These are phyloP conservation scores for Nebria salina DNA, from an alignment of 2,888 invertebrate species.

Conservation along the genomic window DNA sequence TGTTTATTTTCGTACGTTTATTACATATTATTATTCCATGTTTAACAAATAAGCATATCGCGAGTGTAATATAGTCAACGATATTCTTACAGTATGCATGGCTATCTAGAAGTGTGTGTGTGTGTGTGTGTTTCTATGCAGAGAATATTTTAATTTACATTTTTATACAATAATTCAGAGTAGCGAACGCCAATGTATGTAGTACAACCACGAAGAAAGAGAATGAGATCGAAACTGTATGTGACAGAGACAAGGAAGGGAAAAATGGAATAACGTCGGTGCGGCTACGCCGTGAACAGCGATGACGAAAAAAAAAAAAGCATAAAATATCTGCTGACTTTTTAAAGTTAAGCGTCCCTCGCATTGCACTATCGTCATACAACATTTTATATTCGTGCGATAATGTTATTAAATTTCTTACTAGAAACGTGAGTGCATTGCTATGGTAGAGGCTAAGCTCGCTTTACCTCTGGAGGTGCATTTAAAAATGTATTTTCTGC, in stretches of 20 bases:
- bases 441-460: background rate
- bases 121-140: background rate
- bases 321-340: background rate
- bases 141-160: slow-evolving; percentile 42
- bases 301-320: background rate
- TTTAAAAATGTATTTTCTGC: background rate
- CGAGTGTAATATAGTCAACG: slow-evolving; percentile 37
- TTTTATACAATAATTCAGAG: slow-evolving; percentile 43
- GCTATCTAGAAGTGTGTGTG: background rate
- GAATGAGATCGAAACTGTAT: background rate
- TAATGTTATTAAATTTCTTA: slow-evolving; percentile 1
- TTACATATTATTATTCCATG: slow-evolving; percentile 45
- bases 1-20: slow-evolving; percentile 27
- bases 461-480: background rate
- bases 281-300: background rate
- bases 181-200: background rate
- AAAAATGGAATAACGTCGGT: background rate
- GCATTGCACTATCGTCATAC: background rate
- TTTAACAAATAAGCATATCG: slow-evolving; percentile 45
- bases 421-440: background rate
- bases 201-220: background rate
- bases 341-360: background rate
- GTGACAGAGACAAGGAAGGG: background rate
- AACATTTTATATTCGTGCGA: background rate
- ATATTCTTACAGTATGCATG: background rate